These are phyloP conservation scores for Cephonodes hylas DNA, from an alignment of 2,888 invertebrate genomes.

Conservation along the genomic window DNA sequence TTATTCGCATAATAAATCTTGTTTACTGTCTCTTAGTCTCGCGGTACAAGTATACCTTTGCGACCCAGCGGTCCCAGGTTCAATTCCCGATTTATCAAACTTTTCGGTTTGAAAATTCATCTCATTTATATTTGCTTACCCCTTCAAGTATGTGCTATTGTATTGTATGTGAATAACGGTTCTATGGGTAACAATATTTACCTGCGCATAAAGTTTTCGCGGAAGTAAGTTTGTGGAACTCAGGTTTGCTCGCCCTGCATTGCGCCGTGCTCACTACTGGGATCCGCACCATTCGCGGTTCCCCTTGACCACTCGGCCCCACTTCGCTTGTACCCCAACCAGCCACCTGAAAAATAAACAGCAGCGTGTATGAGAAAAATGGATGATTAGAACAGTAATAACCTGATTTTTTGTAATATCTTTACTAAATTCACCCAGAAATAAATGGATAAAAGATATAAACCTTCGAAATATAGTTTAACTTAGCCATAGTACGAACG, in stretches of 20 bases:
- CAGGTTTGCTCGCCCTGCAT: slow-evolving; percentile 76
- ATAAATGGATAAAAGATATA: too few species aligned
- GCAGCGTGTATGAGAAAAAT: too few species aligned
- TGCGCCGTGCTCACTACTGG: slow-evolving; percentile 80
- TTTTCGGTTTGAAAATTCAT: background rate
- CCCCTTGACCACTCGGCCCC: slow-evolving; percentile 64
- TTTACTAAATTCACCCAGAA: too few species aligned
- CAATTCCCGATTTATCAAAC: background rate
- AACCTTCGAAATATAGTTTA: too few species aligned
- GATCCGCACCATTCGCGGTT: slow-evolving; percentile 75
- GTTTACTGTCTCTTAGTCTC: background rate
- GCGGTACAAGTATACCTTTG: too few species aligned
- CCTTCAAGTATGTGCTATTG: too few species aligned
- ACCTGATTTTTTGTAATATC: too few species aligned
- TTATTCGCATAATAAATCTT: background rate
- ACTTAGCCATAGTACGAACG: too few species aligned
- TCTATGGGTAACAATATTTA: slow-evolving; percentile 33
- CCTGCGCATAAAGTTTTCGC: slow-evolving; percentile 84
- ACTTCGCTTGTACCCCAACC: slow-evolving; percentile 82
- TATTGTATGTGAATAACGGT: too few species aligned
- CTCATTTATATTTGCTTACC: background rate
- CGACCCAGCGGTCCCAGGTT: background rate
- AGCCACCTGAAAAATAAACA: slow-evolving; percentile 60
- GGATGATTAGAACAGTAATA: too few species aligned
- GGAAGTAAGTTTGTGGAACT: slow-evolving; percentile 72